Evolutionary conservation across 1,140 invertebrate genomes (phyloP).

Genomic region (Pararge aegeria): DNA sequence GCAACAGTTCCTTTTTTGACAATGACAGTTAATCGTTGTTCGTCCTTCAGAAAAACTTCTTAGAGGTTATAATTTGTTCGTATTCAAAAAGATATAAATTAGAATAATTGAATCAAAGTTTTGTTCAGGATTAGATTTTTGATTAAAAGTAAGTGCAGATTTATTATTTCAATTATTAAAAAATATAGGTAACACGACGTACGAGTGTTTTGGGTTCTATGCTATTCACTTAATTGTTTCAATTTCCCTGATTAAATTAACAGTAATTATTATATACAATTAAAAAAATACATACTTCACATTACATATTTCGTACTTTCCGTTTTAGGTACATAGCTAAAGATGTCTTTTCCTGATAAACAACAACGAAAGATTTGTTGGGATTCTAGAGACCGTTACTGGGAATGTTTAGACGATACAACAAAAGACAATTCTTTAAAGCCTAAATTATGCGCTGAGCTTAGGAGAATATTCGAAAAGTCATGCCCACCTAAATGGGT

Average conservation of each 20-base stretch:
- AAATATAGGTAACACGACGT: not conserved
- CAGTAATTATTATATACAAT: not conserved
- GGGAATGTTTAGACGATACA: constrained; percentile 91
- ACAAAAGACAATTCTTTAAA: constrained; percentile 68
- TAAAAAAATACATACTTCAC: not conserved
- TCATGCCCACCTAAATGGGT: constrained; percentile 94
- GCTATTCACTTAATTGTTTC: not conserved
- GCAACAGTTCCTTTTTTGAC: not conserved
- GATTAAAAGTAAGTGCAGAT: constrained; percentile 14
- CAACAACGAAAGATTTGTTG: constrained; percentile 90
- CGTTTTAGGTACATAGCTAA: constrained; percentile 29
- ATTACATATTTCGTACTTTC: constrained; percentile 16
- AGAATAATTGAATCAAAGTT: constrained; percentile 10
- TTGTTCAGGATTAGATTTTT: constrained; percentile 7
- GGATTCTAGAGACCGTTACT: constrained; percentile 91
- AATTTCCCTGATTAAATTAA: not conserved
- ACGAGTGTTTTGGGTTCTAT: not conserved
- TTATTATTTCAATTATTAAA: not conserved
- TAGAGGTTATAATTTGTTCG: constrained; percentile 13
- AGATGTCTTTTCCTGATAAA: constrained; percentile 93
- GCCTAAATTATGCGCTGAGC: constrained; percentile 84
- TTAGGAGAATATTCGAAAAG: constrained; percentile 89
- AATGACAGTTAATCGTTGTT: not conserved
- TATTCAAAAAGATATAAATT: not conserved
- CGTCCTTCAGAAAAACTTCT: not conserved